Percentiles rank a stretch among this genome's conserved stretches.
phyloP scores from a whole-genome alignment of 2,113 vertebrate genomes.

The Sinocyclocheilus anophthalmus region DNA sequence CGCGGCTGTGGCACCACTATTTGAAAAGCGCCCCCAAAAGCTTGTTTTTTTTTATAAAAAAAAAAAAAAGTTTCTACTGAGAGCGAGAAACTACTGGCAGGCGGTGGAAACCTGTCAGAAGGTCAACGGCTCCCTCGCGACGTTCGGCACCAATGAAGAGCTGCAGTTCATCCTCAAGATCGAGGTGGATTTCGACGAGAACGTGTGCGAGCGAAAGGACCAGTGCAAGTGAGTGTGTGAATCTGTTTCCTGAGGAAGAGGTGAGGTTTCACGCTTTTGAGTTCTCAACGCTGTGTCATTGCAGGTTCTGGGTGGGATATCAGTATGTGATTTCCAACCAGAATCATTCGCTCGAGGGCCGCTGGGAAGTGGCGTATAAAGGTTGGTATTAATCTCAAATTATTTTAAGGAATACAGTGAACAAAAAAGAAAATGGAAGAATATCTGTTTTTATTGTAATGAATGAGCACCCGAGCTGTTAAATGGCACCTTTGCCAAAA shows the following conservation, averaged over 20 bases:
- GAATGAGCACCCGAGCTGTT: neutral
- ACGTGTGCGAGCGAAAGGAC: constrained; percentile 85
- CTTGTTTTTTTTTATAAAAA: too few species aligned
- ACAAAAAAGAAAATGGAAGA: neutral
- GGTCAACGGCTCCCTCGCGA: constrained; percentile 91
- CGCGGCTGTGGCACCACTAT: constrained; percentile 98
- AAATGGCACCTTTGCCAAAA: neutral
- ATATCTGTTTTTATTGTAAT: neutral
- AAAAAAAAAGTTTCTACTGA: too few species aligned
- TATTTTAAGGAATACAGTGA: neutral
- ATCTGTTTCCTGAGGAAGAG: neutral
- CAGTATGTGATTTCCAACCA: constrained; percentile 93
- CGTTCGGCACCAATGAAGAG: constrained; percentile 94
- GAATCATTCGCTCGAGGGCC: constrained; percentile 89
- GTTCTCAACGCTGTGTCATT: constrained; percentile 1
- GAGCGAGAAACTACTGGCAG: constrained; percentile 97
- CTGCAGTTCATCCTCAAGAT: constrained; percentile 94
- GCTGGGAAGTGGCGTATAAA: constrained; percentile 96
- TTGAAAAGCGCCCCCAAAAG: too few species aligned
- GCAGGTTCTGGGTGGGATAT: constrained; percentile 97
- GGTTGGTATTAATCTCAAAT: constrained; percentile 69
- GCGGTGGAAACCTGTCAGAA: constrained; percentile 94
- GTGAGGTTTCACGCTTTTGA: too few species aligned
- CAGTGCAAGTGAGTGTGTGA: constrained; percentile 85
- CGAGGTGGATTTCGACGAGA: constrained; percentile 92